Evolutionary conservation across 2,113 vertebrate species (phyloP).

Genomic region (Balaenoptera acutorostrata): DNA sequence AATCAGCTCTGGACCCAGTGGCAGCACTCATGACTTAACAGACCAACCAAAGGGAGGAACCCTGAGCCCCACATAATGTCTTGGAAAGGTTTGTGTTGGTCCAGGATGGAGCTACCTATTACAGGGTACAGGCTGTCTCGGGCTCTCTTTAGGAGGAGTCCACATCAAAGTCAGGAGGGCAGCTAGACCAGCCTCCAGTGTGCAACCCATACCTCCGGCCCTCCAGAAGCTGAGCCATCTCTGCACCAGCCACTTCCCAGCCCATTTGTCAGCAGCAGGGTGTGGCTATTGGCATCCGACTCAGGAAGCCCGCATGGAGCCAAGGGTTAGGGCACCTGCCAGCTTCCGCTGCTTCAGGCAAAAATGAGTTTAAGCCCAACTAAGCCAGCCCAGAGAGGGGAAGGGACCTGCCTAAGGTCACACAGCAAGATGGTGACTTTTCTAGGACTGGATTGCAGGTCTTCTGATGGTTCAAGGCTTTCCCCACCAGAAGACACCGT

Average conservation of each 20-base stretch:
- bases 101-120: neutral
- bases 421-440: neutral
- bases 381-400: neutral
- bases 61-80: neutral
- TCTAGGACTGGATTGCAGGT: neutral
- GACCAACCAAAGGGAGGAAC: neutral
- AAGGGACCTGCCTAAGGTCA: neutral
- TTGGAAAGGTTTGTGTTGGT: neutral
- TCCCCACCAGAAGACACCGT: neutral
- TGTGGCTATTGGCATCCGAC: neutral
- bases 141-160: neutral
- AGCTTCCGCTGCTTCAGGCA: neutral
- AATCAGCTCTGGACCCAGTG: neutral
- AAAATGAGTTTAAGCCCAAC: neutral
- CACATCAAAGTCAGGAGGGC: neutral
- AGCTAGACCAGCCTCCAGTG: neutral
- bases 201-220: neutral
- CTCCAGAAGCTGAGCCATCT: neutral
- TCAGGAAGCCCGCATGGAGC: neutral
- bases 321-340: constrained; percentile 38
- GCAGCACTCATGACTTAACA: neutral
- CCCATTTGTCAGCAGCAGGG: constrained; percentile 3
- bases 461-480: neutral
- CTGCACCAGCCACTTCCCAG: neutral
- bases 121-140: neutral